Base-by-base conservation (phyloP, 1,140 invertebrate species). In the Octopus sinensis region DNA sequence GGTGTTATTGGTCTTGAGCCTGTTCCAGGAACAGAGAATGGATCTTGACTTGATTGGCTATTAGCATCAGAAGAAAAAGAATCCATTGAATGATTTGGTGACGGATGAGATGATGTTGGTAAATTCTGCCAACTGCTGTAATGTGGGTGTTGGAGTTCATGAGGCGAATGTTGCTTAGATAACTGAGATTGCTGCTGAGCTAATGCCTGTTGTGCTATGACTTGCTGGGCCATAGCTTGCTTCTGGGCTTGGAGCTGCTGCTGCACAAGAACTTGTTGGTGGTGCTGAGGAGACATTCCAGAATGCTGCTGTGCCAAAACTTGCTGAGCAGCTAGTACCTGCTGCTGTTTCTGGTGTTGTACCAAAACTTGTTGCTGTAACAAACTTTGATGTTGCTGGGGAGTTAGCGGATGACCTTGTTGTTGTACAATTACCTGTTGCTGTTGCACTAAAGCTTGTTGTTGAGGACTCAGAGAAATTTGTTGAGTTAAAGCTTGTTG, bases 61-160 rank as follows among this genome's bases (percentile, higher is more conserved):
- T n/a, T n/a, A 30, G 76, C 7, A 13, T 77, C 76, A 43, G 30
- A 13, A 7, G 52, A 52, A 77, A 77, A 77, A 43, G 17, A 51
- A 77, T 77, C 76, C 76, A 53, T 10, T 17, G 30, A 53, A 43
- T 51, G 30, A 13, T 13, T 51, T 77, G 76, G 52, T 7, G 76
- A 53, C 23, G 52, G 76, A 77, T 51, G 76, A 9, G 76, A 77
- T 13, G 76, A 53, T 13, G 17, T 7, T 6, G 76, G 76, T 13
- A 77, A 13, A 77, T 77, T 77, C 52, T 77, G 76, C 76, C 76
- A 77, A 12, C 12, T 77, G 30, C 13, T 51, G 52, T 77, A 77
- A 51, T 53, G 76, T 1, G 76, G 76, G 52, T 51, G 76, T 51
- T 77, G 76, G 43, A 43, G 30, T 51, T 77, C 76, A 77, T 77